Percentiles rank a stretch among this genome's conserved stretches.
Evolutionary conservation across 2,797 vertebrate genomes (phyloP).

Genomic region (Acanthis flammea): DNA sequence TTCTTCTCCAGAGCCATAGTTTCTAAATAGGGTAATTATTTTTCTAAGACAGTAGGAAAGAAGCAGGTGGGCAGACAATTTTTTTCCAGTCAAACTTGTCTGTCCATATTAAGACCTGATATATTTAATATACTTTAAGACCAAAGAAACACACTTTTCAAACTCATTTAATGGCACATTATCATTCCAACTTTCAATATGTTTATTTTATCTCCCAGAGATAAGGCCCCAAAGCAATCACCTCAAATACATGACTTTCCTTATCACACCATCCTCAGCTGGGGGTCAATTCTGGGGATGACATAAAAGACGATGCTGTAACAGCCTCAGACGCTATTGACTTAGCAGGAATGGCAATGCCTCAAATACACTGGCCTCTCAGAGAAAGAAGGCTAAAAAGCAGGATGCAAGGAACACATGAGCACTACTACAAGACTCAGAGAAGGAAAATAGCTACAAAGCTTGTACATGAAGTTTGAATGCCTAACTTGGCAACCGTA

Average conservation of each 20-base stretch:
- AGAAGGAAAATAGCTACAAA: neutral
- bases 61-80: neutral
- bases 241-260: neutral
- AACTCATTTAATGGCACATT: neutral
- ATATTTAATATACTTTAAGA: neutral
- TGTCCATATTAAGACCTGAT: neutral
- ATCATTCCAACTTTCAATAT: neutral
- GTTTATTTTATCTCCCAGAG: conserved; percentile 13
- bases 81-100: neutral
- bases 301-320: neutral
- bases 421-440: neutral
- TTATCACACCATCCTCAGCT: neutral
- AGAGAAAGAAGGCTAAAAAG: neutral
- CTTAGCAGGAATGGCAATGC: neutral
- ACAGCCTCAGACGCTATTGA: neutral
- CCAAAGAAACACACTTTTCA: neutral
- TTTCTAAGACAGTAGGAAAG: neutral
- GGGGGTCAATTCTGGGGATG: neutral
- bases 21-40: neutral
- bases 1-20: neutral
- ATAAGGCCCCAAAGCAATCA: neutral
- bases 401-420: neutral
- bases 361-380: neutral
- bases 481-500: neutral
- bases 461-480: neutral